phyloP scores from a whole-genome alignment of 2,888 invertebrate genomes.

The Plebejus argus region DNA sequence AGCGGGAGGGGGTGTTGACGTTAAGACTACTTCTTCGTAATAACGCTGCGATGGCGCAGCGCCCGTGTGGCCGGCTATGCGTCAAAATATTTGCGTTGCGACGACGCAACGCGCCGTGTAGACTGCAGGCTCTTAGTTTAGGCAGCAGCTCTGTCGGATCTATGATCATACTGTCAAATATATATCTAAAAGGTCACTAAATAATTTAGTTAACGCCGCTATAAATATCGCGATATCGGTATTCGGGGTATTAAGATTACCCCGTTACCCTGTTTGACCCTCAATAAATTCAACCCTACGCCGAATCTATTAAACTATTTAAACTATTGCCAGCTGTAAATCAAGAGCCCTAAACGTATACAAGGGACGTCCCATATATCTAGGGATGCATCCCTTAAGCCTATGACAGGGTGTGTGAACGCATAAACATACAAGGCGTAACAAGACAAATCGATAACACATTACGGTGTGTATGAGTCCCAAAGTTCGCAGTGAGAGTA shows the following conservation, averaged over 20 bases:
- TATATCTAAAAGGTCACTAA: neutral
- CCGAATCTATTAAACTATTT: constrained; percentile 23
- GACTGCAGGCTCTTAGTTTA: no score
- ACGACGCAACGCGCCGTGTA: no score
- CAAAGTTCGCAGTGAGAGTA: no score
- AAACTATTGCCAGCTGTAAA: constrained; percentile 27
- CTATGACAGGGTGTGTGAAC: no score
- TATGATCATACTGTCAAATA: no score
- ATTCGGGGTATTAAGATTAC: neutral
- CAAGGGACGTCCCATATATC: neutral
- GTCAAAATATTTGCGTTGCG: no score
- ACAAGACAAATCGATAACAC: neutral
- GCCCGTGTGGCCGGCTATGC: no score
- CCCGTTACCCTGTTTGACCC: constrained; percentile 7
- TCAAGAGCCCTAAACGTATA: constrained; percentile 7
- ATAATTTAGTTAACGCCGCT: neutral
- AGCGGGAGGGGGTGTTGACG: no score
- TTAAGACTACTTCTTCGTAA: no score
- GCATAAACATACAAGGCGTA: no score
- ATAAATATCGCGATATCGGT: neutral
- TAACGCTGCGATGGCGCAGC: no score
- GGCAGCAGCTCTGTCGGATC: no score
- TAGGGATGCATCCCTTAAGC: neutral
- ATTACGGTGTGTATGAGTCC: neutral
- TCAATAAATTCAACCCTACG: constrained; percentile 14